Evolutionary conservation across 2,797 vertebrate genomes (phyloP).

Genomic region (Poeciliopsis presidionis): DNA sequence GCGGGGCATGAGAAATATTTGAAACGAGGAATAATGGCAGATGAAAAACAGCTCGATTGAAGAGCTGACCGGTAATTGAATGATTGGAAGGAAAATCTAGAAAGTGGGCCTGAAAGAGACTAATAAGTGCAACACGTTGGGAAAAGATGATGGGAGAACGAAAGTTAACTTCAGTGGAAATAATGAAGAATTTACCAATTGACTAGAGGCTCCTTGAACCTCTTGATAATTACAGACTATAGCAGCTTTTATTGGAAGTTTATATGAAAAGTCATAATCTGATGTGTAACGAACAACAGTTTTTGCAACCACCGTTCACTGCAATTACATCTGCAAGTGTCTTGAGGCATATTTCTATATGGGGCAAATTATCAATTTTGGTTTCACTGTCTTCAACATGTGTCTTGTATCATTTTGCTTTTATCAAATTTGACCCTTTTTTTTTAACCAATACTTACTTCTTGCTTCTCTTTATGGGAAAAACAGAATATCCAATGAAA

Average conservation of each 20-base stretch:
- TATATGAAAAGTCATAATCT: neutral
- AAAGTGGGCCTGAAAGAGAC: conserved; percentile 27
- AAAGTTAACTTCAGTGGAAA: conserved; percentile 64
- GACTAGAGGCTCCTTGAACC: neutral
- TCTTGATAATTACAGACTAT: neutral
- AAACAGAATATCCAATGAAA: neutral
- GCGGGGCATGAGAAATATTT: conserved; percentile 60
- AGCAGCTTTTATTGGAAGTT: neutral
- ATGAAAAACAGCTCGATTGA: conserved; percentile 45
- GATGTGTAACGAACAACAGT: neutral
- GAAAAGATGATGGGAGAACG: conserved; percentile 48
- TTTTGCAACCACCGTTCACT: neutral
- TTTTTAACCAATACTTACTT: neutral
- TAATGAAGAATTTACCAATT: conserved; percentile 58
- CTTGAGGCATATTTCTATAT: neutral
- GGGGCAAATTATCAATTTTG: neutral
- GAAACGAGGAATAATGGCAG: conserved; percentile 48
- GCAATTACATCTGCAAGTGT: neutral
- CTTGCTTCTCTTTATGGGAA: neutral
- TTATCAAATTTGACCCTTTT: neutral
- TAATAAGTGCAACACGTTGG: conserved; percentile 45
- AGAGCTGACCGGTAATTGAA: conserved; percentile 43
- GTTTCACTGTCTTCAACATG: neutral
- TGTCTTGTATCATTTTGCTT: neutral
- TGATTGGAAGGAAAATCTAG: conserved; percentile 37